phyloP scores from a whole-genome alignment of 2,113 vertebrate species.

The Spea bombifrons region DNA sequence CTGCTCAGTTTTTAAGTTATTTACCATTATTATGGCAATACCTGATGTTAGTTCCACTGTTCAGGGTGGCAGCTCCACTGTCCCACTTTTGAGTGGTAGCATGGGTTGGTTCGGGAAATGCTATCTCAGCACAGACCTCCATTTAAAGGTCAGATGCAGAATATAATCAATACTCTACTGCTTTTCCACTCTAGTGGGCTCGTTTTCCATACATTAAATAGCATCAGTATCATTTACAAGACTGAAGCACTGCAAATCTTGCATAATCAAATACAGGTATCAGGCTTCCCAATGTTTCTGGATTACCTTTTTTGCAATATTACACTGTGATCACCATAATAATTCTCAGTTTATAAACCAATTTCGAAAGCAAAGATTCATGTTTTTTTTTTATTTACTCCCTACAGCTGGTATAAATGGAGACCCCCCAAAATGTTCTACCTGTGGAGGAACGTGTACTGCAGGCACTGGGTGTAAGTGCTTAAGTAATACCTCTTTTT shows the following conservation, averaged over 20 bases:
- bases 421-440: background rate
- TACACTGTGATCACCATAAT: background rate
- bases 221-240: background rate
- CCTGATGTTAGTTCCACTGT: too few relatives aligned
- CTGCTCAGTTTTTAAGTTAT: too few relatives aligned
- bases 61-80: too few relatives aligned
- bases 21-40: too few relatives aligned
- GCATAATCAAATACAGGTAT: background rate
- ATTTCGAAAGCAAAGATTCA: background rate
- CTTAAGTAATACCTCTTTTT: background rate
- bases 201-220: background rate
- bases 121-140: too few relatives aligned
- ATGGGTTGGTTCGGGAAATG: too few relatives aligned
- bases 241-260: background rate
- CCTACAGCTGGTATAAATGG: slow-evolving; percentile 7
- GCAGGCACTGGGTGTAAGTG: background rate
- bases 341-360: background rate
- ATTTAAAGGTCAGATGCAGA: too few relatives aligned
- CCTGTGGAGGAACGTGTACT: background rate
- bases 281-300: background rate
- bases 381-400: background rate
- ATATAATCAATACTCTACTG: too few relatives aligned
- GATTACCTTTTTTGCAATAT: background rate
- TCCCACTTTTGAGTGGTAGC: too few relatives aligned
- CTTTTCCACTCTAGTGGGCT: too few relatives aligned